Evolutionary conservation across 2,797 vertebrate species (phyloP).

Genomic region (Novumbra hubbsi): DNA sequence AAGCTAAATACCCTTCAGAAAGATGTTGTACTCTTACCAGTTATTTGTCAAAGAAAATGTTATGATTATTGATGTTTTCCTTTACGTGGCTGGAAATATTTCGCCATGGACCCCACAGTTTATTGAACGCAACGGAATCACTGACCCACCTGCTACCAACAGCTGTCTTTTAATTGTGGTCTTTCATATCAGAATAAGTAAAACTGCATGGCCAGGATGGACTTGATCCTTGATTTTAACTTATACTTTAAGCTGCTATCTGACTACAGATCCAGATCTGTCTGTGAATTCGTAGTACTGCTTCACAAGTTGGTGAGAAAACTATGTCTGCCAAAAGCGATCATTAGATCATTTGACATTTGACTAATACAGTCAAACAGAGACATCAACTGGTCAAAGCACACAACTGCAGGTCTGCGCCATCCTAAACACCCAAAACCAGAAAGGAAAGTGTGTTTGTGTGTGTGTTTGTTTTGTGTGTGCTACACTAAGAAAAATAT

Average conservation of each 20-base stretch:
- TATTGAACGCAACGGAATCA: too few species aligned
- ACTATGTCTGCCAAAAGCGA: background rate
- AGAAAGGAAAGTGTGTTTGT: background rate
- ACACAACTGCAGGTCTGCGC: background rate
- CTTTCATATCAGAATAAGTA: background rate
- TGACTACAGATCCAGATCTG: background rate
- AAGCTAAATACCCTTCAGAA: too few species aligned
- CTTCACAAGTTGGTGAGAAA: background rate
- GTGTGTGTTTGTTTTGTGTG: background rate
- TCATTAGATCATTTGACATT: background rate
- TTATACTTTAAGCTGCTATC: background rate
- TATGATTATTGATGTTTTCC: too few species aligned
- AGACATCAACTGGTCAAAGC: background rate
- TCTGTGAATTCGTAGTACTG: background rate
- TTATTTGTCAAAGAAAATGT: too few species aligned
- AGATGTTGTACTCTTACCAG: too few species aligned
- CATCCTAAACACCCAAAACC: background rate
- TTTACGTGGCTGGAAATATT: too few species aligned
- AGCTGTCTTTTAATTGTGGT: background rate
- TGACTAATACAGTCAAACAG: background rate
- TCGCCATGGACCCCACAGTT: too few species aligned
- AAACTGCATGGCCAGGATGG: background rate
- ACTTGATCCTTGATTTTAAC: background rate
- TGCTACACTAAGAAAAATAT: background rate
- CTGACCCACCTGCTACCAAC: too few species aligned